Evolutionary conservation across 2,888 invertebrate species (phyloP).

Genomic region (Cheilosia vernalis): DNA sequence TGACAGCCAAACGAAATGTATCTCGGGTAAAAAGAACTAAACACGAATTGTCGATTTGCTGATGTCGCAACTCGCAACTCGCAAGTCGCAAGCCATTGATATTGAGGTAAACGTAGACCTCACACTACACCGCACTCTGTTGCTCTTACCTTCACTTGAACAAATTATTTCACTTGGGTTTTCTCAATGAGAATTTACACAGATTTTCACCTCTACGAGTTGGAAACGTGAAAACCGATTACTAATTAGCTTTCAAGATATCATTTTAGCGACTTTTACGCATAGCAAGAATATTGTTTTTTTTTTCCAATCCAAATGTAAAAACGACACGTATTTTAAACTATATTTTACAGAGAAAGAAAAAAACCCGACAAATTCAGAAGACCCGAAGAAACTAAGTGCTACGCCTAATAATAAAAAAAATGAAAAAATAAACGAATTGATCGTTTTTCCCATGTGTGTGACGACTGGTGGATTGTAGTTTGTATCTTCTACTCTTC

Average conservation of each 20-base stretch:
- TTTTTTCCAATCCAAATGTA: neutral
- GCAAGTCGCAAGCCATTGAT: slow-evolving; percentile 45
- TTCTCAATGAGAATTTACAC: slow-evolving; percentile 29
- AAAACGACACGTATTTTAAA: slow-evolving; percentile 2
- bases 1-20: slow-evolving; percentile 33
- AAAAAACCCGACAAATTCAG: slow-evolving; percentile 60
- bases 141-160: slow-evolving; percentile 49
- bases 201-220: slow-evolving; percentile 26
- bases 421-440: slow-evolving; percentile 65
- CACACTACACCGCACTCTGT: slow-evolving; percentile 16
- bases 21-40: slow-evolving; percentile 13
- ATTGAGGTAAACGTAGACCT: slow-evolving; percentile 12
- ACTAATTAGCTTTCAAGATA: slow-evolving; percentile 42
- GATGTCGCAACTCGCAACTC: slow-evolving; percentile 50
- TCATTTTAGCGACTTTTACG: slow-evolving; percentile 11
- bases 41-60: slow-evolving; percentile 45
- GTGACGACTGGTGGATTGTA: slow-evolving; percentile 34
- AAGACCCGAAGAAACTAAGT: slow-evolving; percentile 64
- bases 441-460: slow-evolving; percentile 64
- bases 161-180: slow-evolving; percentile 46
- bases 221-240: slow-evolving; percentile 45
- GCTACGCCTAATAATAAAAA: slow-evolving; percentile 58
- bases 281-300: neutral
- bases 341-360: slow-evolving; percentile 23
- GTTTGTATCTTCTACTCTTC: neutral